Conservation (phyloP, 2,888 invertebrate genomes). For the Eilema sororculum region DNA sequence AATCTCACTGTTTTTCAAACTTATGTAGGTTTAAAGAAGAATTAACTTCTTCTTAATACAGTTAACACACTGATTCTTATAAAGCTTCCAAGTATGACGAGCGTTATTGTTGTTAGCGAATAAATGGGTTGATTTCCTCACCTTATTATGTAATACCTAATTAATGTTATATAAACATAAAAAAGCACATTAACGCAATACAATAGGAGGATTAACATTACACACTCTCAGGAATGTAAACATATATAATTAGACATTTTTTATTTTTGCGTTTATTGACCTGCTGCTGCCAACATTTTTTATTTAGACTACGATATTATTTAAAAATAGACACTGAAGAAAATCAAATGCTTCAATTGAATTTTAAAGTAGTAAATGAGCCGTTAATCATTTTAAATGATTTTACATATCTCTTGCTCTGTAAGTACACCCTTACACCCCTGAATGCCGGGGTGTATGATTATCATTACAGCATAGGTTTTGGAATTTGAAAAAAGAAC, state of each 20-base stretch:
- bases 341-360: constrained; percentile 2
- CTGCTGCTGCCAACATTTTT: not conserved
- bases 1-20: too few species aligned
- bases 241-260: not conserved
- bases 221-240: not conserved
- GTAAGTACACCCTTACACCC: too few species aligned
- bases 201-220: constrained; percentile 5
- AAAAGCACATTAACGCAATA: constrained; percentile 2
- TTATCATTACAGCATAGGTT: too few species aligned
- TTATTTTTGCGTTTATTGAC: constrained; percentile 9
- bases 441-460: too few species aligned
- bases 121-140: not conserved
- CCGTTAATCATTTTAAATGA: not conserved
- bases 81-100: not conserved
- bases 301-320: not conserved
- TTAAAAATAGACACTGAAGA: constrained; percentile 2
- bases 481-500: too few species aligned
- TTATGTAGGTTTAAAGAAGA: too few species aligned
- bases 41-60: too few species aligned
- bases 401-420: too few species aligned
- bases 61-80: not conserved
- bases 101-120: not conserved
- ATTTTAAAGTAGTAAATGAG: not conserved
- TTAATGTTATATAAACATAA: not conserved
- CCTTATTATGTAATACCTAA: constrained; percentile 2